Conservation (phyloP, 2,797 vertebrate genomes). For the Okamejei kenojei region DNA sequence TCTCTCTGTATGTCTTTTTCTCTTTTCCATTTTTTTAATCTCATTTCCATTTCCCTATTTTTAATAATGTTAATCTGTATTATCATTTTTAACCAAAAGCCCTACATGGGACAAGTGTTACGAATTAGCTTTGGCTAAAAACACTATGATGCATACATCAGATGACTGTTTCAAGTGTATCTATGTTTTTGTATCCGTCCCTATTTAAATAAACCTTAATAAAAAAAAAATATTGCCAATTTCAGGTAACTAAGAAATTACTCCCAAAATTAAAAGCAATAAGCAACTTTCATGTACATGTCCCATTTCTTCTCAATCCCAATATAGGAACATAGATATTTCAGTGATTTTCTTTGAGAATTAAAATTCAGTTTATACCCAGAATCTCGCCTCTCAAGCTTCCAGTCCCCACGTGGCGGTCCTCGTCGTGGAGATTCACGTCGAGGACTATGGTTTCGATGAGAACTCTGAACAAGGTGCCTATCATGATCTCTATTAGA, state of each 20-base stretch:
- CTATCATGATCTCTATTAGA: conserved; percentile 12
- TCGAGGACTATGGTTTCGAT: conserved; percentile 33
- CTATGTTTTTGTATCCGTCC: too few relatives aligned
- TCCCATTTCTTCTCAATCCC: neutral
- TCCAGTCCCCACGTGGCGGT: conserved; percentile 23
- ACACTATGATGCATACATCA: too few relatives aligned
- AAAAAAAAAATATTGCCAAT: neutral
- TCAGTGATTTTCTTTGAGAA: neutral
- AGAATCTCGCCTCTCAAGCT: conserved; percentile 22
- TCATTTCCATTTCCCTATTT: too few relatives aligned
- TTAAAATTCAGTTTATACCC: neutral
- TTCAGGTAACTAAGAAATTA: neutral
- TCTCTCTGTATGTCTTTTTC: too few relatives aligned
- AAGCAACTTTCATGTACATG: neutral
- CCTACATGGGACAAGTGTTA: too few relatives aligned
- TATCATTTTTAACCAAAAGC: too few relatives aligned
- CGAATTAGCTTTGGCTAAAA: too few relatives aligned
- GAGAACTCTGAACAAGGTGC: conserved; percentile 11
- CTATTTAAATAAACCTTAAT: too few relatives aligned
- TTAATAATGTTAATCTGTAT: too few relatives aligned
- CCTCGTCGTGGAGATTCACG: conserved; percentile 30
- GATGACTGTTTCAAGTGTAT: too few relatives aligned
- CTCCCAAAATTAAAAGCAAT: neutral
- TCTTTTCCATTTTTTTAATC: too few relatives aligned
- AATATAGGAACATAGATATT: neutral